Evolutionary conservation across 2,888 invertebrate genomes (phyloP).

Genomic region (Noctua janthina): DNA sequence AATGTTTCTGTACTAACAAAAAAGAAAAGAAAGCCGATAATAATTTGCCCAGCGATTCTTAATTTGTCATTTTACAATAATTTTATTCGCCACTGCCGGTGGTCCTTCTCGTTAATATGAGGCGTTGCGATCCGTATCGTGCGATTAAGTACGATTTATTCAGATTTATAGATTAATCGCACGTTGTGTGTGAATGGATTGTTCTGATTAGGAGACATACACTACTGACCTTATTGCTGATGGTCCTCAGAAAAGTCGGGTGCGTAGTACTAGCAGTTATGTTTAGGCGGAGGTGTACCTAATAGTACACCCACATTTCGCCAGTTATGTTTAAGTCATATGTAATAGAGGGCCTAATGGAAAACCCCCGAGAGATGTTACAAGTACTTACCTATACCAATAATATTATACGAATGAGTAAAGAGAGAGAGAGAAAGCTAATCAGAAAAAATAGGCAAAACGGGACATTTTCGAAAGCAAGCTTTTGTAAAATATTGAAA

Average conservation of each 20-base stretch:
- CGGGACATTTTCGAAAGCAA: neutral
- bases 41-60: conserved; percentile 49
- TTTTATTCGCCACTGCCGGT: conserved; percentile 47
- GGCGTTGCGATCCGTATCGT: conserved; percentile 62
- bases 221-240: neutral
- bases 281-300: too few species aligned
- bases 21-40: conserved; percentile 37
- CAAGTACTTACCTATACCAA: too few species aligned
- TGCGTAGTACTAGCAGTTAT: too few species aligned
- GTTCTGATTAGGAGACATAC: conserved; percentile 44
- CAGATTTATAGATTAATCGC: conserved; percentile 61
- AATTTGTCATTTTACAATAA: conserved; percentile 61
- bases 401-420: too few species aligned
- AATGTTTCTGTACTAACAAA: neutral
- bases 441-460: too few species aligned
- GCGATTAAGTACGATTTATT: conserved; percentile 61
- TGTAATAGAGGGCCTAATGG: too few species aligned
- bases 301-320: too few species aligned
- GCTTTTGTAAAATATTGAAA: too few species aligned
- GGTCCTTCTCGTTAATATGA: conserved; percentile 57
- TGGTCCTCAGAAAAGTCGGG: neutral
- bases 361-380: too few species aligned
- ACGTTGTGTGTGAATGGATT: conserved; percentile 22
- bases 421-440: too few species aligned
- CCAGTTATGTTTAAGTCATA: too few species aligned